Conservation (phyloP, 1,140 invertebrate species). For the Drosophila trapezifrons region DNA sequence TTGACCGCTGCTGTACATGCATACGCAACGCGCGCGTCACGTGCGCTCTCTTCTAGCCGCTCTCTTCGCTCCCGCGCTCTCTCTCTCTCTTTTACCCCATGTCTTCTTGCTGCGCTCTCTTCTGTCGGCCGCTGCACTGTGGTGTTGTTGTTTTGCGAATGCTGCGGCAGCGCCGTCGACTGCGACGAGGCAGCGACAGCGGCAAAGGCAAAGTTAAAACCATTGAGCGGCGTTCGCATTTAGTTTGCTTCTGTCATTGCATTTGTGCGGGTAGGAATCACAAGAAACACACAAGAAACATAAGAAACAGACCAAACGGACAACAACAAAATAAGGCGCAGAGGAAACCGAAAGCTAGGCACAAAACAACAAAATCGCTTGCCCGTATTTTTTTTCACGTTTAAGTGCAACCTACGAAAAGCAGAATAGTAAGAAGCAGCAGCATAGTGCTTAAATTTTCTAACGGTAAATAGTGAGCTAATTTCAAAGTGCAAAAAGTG, state of each 20-base stretch:
- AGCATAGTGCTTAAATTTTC: slow-evolving; percentile 44
- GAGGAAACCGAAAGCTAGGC: slow-evolving; percentile 15
- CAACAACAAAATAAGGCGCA: slow-evolving; percentile 20
- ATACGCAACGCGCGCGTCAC: slow-evolving; percentile 62
- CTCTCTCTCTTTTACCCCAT: slow-evolving; percentile 2
- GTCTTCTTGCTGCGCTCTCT: slow-evolving; percentile 20
- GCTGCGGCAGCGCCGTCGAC: slow-evolving; percentile 38
- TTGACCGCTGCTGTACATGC: slow-evolving; percentile 16
- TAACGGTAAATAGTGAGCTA: slow-evolving; percentile 67
- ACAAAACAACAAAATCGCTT: slow-evolving; percentile 18
- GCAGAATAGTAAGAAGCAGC: slow-evolving; percentile 10
- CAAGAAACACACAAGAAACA: slow-evolving; percentile 30
- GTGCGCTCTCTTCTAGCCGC: slow-evolving; percentile 53
- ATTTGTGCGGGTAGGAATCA: slow-evolving; percentile 69
- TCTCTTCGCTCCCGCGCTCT: slow-evolving; percentile 35
- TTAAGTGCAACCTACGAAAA: slow-evolving; percentile 23
- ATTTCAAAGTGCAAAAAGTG: slow-evolving; percentile 46
- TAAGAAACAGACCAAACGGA: slow-evolving; percentile 35
- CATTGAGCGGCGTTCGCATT: slow-evolving; percentile 66
- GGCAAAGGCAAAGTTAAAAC: slow-evolving; percentile 68
- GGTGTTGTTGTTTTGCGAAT: slow-evolving; percentile 57
- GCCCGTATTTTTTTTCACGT: slow-evolving; percentile 41
- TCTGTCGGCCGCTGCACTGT: slow-evolving; percentile 30
- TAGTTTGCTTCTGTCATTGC: slow-evolving; percentile 79
- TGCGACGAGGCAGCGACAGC: slow-evolving; percentile 36